phyloP scores from a whole-genome alignment of 2,113 vertebrate species.

The Copsychus sechellarum region DNA sequence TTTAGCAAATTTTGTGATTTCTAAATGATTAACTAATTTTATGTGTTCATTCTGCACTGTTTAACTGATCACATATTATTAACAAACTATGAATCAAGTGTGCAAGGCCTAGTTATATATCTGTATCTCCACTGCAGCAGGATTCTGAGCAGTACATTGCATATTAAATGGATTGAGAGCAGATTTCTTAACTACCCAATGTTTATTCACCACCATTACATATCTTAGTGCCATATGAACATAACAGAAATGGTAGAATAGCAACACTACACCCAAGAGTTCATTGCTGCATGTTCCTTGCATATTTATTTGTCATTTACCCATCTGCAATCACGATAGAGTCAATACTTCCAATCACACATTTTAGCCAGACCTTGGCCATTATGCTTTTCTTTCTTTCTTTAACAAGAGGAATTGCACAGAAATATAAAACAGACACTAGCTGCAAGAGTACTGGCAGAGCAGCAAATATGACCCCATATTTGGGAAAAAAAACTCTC shows the following conservation, averaged over 20 bases:
- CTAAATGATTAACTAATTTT: not conserved
- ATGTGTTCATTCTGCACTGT: not conserved
- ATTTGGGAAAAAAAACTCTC: not conserved
- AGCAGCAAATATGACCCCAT: constrained; percentile 4
- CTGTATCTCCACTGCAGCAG: not conserved
- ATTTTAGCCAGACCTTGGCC: not conserved
- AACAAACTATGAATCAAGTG: not conserved
- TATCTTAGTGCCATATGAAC: not conserved
- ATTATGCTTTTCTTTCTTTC: not conserved
- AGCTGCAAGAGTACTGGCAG: constrained; percentile 1
- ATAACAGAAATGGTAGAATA: not conserved
- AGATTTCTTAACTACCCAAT: not conserved
- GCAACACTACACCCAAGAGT: not conserved
- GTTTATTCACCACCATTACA: fast-evolving
- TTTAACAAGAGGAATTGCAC: not conserved
- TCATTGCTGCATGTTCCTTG: not conserved
- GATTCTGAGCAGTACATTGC: not conserved
- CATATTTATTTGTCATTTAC: not conserved
- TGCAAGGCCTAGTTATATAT: not conserved
- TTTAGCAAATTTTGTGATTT: not conserved
- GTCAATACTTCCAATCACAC: not conserved
- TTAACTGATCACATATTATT: not conserved
- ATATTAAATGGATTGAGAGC: not conserved
- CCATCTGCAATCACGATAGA: not conserved
- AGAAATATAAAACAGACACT: constrained; percentile 40